phyloP scores from a whole-genome alignment of 2,797 vertebrate genomes.

The Nasua narica region DNA sequence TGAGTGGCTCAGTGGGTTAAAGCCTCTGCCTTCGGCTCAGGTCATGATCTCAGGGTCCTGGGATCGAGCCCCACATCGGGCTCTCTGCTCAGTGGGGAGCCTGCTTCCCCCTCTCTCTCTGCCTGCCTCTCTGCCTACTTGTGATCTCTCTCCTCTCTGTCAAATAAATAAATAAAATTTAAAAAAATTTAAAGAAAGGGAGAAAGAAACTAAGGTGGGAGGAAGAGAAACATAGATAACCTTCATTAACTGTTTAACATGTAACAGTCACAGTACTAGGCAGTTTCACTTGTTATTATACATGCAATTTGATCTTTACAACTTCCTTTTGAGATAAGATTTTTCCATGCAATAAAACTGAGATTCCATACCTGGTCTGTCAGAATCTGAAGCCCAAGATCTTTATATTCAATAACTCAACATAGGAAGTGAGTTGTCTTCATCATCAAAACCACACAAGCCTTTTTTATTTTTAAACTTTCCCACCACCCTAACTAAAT shows the following conservation, averaged over 20 bases:
- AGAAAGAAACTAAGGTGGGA: background rate
- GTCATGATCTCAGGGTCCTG: no score
- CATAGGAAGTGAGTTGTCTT: background rate
- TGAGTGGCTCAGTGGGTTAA: no score
- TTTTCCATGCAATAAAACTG: background rate
- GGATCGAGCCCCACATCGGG: no score
- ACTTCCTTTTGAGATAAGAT: background rate
- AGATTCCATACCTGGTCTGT: background rate
- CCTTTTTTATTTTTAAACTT: background rate
- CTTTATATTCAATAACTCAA: background rate
- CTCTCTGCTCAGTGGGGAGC: no score
- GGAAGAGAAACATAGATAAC: background rate
- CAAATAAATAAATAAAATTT: no score
- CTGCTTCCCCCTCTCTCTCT: no score
- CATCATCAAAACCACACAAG: background rate
- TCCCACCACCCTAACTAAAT: background rate
- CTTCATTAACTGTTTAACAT: background rate
- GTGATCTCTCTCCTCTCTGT: no score
- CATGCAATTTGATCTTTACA: background rate
- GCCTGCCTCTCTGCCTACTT: no score
- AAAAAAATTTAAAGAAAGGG: no score
- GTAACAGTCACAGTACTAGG: background rate
- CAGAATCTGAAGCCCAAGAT: background rate
- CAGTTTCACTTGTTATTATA: background rate
- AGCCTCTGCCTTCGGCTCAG: no score